Conservation (phyloP, 1,140 invertebrate species). For the Drosophila pruinosa region DNA sequence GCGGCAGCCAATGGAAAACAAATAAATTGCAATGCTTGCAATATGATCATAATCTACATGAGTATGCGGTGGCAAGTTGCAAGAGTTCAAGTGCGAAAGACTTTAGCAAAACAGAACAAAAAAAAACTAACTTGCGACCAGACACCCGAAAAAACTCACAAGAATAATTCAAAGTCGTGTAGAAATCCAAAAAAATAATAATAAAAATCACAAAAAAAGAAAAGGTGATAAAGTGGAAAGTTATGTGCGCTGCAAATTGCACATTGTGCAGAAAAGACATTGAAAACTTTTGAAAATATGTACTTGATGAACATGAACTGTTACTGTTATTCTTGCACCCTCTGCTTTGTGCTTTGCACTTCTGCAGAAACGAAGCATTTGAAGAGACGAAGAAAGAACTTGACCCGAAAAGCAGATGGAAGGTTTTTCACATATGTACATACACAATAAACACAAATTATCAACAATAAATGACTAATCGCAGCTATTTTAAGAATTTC, state of each 20-base stretch:
- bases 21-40: conserved; percentile 28
- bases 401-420: conserved; percentile 9
- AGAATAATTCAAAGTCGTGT: conserved; percentile 34
- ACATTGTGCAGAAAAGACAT: conserved; percentile 54
- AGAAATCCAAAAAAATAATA: conserved; percentile 24
- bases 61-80: conserved; percentile 19
- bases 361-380: conserved; percentile 39
- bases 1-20: not conserved
- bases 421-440: conserved; percentile 16
- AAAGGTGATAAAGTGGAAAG: conserved; percentile 39
- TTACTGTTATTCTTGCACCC: too few relatives aligned
- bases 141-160: not conserved
- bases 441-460: not conserved
- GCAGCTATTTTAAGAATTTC: not conserved
- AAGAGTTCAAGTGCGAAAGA: conserved; percentile 62
- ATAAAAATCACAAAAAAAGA: conserved; percentile 9
- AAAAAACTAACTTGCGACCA: conserved; percentile 2
- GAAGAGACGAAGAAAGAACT: conserved; percentile 18
- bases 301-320: conserved; percentile 62
- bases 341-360: conserved; percentile 41
- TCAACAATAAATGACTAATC: conserved; percentile 9
- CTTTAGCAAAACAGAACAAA: conserved; percentile 67
- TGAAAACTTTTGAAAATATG: conserved; percentile 61
- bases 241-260: conserved; percentile 65
- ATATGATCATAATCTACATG: not conserved